Evolutionary conservation across 2,888 invertebrate species (phyloP).

Genomic region (Chironomus riparius): DNA sequence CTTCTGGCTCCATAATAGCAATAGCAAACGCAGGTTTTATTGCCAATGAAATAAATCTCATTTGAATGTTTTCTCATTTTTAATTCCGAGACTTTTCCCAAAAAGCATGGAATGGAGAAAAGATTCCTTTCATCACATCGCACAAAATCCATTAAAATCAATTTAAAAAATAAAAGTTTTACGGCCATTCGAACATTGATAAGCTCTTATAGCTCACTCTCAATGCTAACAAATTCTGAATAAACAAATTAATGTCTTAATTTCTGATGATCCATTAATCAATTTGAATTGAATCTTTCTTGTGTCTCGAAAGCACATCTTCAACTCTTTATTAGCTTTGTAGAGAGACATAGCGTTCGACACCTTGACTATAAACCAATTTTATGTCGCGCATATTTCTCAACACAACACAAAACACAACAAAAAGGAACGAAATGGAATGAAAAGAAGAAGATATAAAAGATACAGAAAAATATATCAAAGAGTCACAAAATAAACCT

Average conservation of each 20-base stretch:
- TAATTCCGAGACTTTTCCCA: neutral
- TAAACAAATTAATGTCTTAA: slow-evolving; percentile 26
- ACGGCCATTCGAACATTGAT: neutral
- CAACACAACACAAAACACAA: neutral
- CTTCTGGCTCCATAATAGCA: neutral
- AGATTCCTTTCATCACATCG: neutral
- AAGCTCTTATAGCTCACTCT: neutral
- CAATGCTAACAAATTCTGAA: neutral
- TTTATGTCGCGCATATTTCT: slow-evolving; percentile 1
- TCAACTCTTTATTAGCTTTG: neutral
- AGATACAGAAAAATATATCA: neutral
- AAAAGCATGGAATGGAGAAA: neutral
- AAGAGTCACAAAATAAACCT: neutral
- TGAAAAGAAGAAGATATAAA: neutral
- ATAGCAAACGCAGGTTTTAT: neutral
- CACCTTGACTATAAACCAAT: slow-evolving; percentile 25
- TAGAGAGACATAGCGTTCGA: slow-evolving; percentile 15
- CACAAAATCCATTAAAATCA: slow-evolving; percentile 19
- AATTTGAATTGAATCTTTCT: neutral
- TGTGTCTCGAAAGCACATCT: neutral
- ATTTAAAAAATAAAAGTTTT: slow-evolving; percentile 19
- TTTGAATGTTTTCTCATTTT: neutral
- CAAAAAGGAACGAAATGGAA: neutral
- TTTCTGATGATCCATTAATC: slow-evolving; percentile 24
- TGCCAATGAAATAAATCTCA: neutral